Evolutionary conservation across 1,140 invertebrate species (phyloP), one percentile per base, ranked within the genome.

Genomic region (Drosophila subobscura): DNA sequence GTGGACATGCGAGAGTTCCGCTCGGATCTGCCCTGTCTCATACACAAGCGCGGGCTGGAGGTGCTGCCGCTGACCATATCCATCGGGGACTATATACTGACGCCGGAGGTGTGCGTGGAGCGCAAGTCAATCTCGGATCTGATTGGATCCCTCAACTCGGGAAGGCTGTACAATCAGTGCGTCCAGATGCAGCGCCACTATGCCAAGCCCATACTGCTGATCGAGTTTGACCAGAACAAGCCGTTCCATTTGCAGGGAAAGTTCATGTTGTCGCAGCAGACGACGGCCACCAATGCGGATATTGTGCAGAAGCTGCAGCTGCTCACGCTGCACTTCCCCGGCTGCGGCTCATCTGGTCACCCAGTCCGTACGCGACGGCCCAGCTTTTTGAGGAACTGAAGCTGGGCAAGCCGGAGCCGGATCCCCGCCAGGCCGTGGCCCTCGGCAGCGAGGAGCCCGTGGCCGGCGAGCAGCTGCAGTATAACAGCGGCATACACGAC

Each of bases 1-100:
- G 98, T 99, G 20, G 99, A 99, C 92, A 98, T 99, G 95, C 93
- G 99, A 88, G 99, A 99, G 92, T 99, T 99, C 91, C 94, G 98
- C 49, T 98, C 97, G 70, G 98, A 99, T 91, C 92, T 99, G 14
- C 99, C 99, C 0, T 96, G 97, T 5, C 92, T 99, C 37, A 94
- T 99, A 50, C 98, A 99, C 90, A 96, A 96, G 88, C 94, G 97
- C 71, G 97, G 97, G 2, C 96, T 99, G 64, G 96, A 98, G 80
- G 96, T 99, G 63, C 95, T 98, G 89, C 98, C 99, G 2, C 93
- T 98, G 0, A 98, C 97, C 2, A 94, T 99, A 46, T 94, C 96
- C 68, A 95, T 99, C 50, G 98, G 98, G 1, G 99, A 99, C 92
- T 99, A 99, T 90, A 98, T 99, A 78, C 92, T 99, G 2, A 98